A percentile compares a stretch with the other conserved stretches of the same genome.
Conservation (phyloP, 2,797 vertebrate genomes). For the Aselliscus stoliczkanus region DNA sequence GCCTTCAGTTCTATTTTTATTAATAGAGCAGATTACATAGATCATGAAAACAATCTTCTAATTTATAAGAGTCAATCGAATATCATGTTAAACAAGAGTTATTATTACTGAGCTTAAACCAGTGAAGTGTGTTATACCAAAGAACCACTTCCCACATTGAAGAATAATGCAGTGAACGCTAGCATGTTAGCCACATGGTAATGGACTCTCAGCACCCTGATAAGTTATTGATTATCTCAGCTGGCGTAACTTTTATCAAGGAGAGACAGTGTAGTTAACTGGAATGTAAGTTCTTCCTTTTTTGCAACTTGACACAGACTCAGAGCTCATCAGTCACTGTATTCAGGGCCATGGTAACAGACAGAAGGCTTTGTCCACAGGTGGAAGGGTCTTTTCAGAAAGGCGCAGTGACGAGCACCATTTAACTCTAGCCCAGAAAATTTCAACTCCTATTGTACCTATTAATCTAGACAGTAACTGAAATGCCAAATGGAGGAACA, state of each 20-base stretch:
- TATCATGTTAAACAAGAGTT: slow-evolving; percentile 51
- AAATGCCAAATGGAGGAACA: slow-evolving; percentile 56
- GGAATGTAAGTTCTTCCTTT: slow-evolving; percentile 57
- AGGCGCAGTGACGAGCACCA: slow-evolving; percentile 24
- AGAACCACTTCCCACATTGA: slow-evolving; percentile 29
- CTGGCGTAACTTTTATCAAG: slow-evolving; percentile 51
- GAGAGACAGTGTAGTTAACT: slow-evolving; percentile 52
- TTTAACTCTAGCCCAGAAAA: slow-evolving; percentile 54
- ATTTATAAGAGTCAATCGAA: slow-evolving; percentile 31
- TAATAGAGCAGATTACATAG: slow-evolving; percentile 67
- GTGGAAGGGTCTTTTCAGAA: slow-evolving; percentile 50
- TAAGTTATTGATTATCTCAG: slow-evolving; percentile 73
- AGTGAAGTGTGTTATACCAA: slow-evolving; percentile 30
- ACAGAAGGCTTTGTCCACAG: slow-evolving; percentile 62
- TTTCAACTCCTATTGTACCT: slow-evolving; percentile 64
- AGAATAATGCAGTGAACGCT: slow-evolving; percentile 30
- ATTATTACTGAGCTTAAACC: slow-evolving; percentile 40
- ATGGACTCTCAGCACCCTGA: slow-evolving; percentile 51
- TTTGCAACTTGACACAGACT: slow-evolving; percentile 54
- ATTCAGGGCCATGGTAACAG: slow-evolving; percentile 46
- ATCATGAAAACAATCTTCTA: slow-evolving; percentile 57
- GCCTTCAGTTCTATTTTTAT: slow-evolving; percentile 66
- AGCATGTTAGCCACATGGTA: slow-evolving; percentile 66
- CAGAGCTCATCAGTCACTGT: slow-evolving; percentile 45
- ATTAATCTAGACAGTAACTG: slow-evolving; percentile 69